Conservation (phyloP, 2,888 invertebrate genomes). For the Hemithea aestivaria region DNA sequence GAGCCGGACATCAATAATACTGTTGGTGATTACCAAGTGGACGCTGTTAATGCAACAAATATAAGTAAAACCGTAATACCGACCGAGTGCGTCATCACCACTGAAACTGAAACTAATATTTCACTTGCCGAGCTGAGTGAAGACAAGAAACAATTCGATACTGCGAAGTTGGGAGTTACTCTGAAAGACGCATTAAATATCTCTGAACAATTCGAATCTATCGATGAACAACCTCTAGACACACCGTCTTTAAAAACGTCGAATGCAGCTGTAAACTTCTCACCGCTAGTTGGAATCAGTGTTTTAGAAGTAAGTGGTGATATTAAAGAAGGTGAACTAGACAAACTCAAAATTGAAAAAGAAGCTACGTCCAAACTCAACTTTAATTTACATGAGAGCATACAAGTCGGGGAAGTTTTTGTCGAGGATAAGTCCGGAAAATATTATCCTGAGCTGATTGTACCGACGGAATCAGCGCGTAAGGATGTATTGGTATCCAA, state of each 20-base stretch:
- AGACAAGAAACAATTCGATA: slow-evolving; percentile 54
- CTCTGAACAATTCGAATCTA: slow-evolving; percentile 79
- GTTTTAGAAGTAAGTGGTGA: slow-evolving; percentile 83
- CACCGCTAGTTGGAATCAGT: slow-evolving; percentile 81
- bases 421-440: slow-evolving; percentile 86
- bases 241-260: slow-evolving; percentile 67
- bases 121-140: slow-evolving; percentile 64
- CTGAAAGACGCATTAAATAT: slow-evolving; percentile 83
- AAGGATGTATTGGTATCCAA: slow-evolving; percentile 82
- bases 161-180: slow-evolving; percentile 78
- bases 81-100: slow-evolving; percentile 68
- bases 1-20: slow-evolving; percentile 52
- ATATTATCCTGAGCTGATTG: slow-evolving; percentile 88
- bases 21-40: slow-evolving; percentile 41
- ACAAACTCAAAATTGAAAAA: slow-evolving; percentile 60
- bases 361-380: slow-evolving; percentile 79
- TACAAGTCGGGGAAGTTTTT: slow-evolving; percentile 83
- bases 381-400: slow-evolving; percentile 80
- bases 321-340: slow-evolving; percentile 79
- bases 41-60: slow-evolving; percentile 34
- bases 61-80: slow-evolving; percentile 48
- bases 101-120: slow-evolving; percentile 75
- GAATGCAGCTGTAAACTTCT: slow-evolving; percentile 77
- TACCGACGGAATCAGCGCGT: slow-evolving; percentile 87
- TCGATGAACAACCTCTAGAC: slow-evolving; percentile 80